A percentile compares a stretch with the other conserved stretches of the same genome.
Conservation (phyloP, 2,888 invertebrate genomes). For the Macaria liturata region DNA sequence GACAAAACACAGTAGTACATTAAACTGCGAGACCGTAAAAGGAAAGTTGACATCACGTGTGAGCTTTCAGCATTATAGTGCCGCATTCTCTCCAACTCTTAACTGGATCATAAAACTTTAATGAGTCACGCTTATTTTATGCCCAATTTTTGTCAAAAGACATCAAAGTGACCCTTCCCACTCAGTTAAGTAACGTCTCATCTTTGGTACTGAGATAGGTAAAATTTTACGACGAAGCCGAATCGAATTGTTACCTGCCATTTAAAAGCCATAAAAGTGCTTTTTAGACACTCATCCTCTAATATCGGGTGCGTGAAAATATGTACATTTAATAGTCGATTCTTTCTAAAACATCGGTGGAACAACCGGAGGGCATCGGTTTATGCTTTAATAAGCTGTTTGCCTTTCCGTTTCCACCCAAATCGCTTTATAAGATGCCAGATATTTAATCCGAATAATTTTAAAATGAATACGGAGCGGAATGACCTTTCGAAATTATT, state of each 20-base stretch:
- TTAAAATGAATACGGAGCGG: constrained; percentile 45
- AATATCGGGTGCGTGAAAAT: constrained; percentile 71
- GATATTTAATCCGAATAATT: constrained; percentile 50
- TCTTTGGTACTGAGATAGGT: constrained; percentile 42
- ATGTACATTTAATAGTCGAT: constrained; percentile 70
- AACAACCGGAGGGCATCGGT: constrained; percentile 39
- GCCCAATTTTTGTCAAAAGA: constrained; percentile 39
- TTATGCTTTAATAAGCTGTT: constrained; percentile 33
- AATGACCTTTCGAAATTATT: constrained; percentile 49
- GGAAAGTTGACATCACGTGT: constrained; percentile 9
- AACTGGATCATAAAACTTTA: constrained; percentile 37
- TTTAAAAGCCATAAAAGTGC: constrained; percentile 75
- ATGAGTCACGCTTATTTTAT: constrained; percentile 34
- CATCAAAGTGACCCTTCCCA: constrained; percentile 40
- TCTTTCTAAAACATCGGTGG: constrained; percentile 40
- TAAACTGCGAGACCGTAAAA: constrained; percentile 6
- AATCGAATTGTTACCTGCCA: constrained; percentile 63
- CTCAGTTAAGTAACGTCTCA: constrained; percentile 42
- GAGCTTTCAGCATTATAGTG: constrained; percentile 17
- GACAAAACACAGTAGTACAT: no score
- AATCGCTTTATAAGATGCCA: constrained; percentile 62
- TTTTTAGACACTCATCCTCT: constrained; percentile 60
- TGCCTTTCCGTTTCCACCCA: constrained; percentile 43
- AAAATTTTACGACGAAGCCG: constrained; percentile 58
- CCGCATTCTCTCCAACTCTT: constrained; percentile 21